phyloP scores from a whole-genome alignment of 2,113 vertebrate species.

The Sceloporus tristichus region DNA sequence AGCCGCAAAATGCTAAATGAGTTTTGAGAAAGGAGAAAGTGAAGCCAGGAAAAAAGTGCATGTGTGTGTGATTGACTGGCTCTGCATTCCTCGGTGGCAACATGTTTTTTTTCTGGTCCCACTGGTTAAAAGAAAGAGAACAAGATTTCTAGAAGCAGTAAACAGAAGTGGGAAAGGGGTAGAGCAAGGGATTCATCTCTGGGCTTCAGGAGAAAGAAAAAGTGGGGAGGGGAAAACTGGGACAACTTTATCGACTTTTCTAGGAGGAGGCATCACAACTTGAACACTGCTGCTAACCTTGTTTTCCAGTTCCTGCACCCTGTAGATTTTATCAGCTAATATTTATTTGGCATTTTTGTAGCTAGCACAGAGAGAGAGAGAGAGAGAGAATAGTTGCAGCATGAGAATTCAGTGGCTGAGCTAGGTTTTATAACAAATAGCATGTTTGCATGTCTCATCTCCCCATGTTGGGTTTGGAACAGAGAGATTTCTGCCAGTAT shows the following conservation, averaged over 20 bases:
- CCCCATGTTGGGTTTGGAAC: neutral
- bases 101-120: neutral
- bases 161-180: neutral
- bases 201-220: neutral
- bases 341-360: constrained; percentile 38
- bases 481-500: neutral
- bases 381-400: neutral
- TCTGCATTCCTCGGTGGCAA: neutral
- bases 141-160: constrained; percentile 8
- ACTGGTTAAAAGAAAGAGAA: neutral
- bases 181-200: constrained; percentile 7
- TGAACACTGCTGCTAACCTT: constrained; percentile 18
- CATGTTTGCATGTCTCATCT: neutral
- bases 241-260: constrained; percentile 37
- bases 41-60: neutral
- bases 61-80: neutral
- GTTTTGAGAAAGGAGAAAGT: no score
- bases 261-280: constrained; percentile 25
- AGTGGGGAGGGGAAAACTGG: neutral
- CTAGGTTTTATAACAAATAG: neutral
- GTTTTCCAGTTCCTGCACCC: constrained; percentile 18
- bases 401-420: constrained; percentile 10
- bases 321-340: constrained; percentile 31
- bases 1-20: neutral
- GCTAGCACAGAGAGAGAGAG: neutral